Base-by-base conservation (phyloP, 1,140 invertebrate genomes). In the Trichonephila clavipes region DNA sequence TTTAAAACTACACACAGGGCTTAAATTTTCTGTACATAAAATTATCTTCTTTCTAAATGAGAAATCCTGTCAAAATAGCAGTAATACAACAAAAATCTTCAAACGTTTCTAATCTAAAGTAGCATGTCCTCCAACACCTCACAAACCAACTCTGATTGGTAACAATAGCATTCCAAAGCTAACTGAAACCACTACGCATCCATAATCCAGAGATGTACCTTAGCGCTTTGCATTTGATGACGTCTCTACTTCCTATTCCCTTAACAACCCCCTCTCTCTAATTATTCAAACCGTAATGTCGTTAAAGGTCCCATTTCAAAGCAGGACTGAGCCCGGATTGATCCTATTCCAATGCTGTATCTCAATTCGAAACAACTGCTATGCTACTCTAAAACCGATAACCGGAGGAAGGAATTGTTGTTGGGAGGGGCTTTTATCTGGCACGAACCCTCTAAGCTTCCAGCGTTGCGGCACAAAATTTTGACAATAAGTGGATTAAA, bases 281-380 rank as follows among this genome's bases (percentile, higher is more conserved):
- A 88, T 88, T 88, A 88, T 88, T 88, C 86, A 66, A 66, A 88
- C 61, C 86, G 28, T 88, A 88, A 88, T 58, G 61, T 40, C 62
- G 86, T 88, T 88, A 88, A 58, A 62, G 59, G 82, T 88, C 62
- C 85, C 86, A 66, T 66, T 88, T 88, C 86, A 62, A 88, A 28
- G 86, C 62, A 58, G n/a, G 62, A 58, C 62, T 62, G 61, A 14
- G 59, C 62, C 59, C n/a, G n/a, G 58, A 85, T 85, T 85, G 69
- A 77, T 77, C 69, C 40, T 18, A 83, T 83, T 24, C 18, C 19
- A 21, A n/a, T n/a, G 82, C 44, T 10, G 21, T 51, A 51, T 83
- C 82, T 83, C 40, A 83, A 58, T 83, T 83, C 44, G 82, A 58
- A 51, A 83, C 77, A 82, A 82, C 28, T 51, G 77, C 77, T 8